A percentile compares a stretch with the other conserved stretches of the same genome.
Conservation (phyloP, 2,113 vertebrate genomes). For the Mastomys natalensis region DNA sequence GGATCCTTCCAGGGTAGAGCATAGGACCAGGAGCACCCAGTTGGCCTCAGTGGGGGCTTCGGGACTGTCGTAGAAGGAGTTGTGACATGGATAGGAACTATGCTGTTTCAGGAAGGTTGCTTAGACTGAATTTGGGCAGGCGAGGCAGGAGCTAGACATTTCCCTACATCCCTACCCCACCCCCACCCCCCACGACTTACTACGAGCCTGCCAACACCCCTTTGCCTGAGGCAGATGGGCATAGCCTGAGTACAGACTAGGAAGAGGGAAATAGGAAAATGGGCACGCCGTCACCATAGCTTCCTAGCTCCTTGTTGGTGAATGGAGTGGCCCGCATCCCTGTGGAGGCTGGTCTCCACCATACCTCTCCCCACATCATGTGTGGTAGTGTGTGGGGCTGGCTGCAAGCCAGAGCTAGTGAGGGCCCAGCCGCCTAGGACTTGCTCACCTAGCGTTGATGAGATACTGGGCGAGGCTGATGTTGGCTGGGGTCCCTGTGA, state of each 20-base stretch:
- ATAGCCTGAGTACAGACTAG: neutral
- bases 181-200: neutral
- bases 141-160: neutral
- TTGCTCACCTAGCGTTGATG: conserved; percentile 97
- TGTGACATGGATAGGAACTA: neutral
- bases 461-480: conserved; percentile 99
- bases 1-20: neutral
- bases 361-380: neutral
- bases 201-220: neutral
- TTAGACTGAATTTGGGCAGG: neutral
- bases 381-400: too few relatives aligned
- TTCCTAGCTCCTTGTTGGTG: neutral
- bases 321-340: neutral
- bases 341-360: neutral
- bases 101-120: neutral
- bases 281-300: neutral
- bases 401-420: neutral
- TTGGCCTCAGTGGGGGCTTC: neutral
- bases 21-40: neutral
- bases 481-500: conserved; percentile 98
- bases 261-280: neutral
- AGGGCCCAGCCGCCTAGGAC: fast-evolving
- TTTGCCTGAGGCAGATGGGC: neutral
- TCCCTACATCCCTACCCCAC: neutral
- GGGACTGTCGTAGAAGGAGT: neutral